Conservation (phyloP, 1,140 invertebrate species). For the Vollenhovia emeryi region DNA sequence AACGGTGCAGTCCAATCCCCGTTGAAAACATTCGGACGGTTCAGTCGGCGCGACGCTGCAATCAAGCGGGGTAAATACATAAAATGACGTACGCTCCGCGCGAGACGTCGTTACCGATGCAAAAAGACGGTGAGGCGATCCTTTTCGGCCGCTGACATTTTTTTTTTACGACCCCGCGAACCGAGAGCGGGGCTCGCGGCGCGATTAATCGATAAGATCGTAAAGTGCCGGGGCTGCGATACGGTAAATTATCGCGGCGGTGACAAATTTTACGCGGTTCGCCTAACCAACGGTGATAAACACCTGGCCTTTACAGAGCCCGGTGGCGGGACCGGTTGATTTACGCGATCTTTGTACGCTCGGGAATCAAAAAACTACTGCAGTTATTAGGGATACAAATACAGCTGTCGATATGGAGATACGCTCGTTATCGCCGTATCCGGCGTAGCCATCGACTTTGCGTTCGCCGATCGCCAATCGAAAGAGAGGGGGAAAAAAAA, state of each 20-base stretch:
- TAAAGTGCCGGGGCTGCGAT: not conserved
- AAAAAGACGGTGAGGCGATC: not conserved
- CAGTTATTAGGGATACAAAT: not conserved
- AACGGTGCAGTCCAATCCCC: not conserved
- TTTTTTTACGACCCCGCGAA: not conserved
- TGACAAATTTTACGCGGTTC: constrained; percentile 3
- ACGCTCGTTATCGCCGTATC: not conserved
- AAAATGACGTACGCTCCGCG: not conserved
- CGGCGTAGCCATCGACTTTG: not conserved
- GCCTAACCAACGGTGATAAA: constrained; percentile 16
- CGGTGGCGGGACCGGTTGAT: not conserved
- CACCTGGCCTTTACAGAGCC: not conserved
- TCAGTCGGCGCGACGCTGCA: not conserved
- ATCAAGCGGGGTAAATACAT: constrained; percentile 21
- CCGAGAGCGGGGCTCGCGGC: not conserved
- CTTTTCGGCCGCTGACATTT: not conserved
- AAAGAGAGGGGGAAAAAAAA: too few species aligned
- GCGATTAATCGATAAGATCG: constrained; percentile 25
- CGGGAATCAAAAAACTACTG: constrained; percentile 19
- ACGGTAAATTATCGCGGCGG: not conserved
- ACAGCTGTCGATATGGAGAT: constrained; percentile 3
- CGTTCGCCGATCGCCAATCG: not conserved
- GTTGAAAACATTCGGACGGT: not conserved
- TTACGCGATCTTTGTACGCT: not conserved
- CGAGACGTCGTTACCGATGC: constrained; percentile 7